Conservation (phyloP, 2,113 vertebrate genomes). For the Microcebus tavaratra region DNA sequence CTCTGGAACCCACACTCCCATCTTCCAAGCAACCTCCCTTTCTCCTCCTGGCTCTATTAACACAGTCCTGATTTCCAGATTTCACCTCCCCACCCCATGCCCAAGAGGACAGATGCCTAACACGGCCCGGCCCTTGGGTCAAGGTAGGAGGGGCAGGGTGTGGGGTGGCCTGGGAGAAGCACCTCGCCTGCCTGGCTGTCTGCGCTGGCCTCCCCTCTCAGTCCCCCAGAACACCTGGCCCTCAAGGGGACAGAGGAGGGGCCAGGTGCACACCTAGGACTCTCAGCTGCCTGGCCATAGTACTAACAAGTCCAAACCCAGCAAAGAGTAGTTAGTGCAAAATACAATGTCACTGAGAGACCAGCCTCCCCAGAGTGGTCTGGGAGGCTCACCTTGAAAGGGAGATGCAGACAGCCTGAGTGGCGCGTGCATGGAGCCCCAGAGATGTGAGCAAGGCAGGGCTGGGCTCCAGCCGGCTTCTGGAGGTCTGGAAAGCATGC, state of each 20-base stretch:
- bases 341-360: neutral
- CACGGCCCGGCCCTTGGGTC: neutral
- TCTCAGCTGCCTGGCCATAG: rapidly evolving
- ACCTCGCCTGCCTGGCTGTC: neutral
- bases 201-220: neutral
- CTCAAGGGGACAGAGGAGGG: neutral
- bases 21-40: neutral
- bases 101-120: neutral
- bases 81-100: neutral
- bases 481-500: too few species aligned
- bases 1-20: neutral
- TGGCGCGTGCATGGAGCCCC: neutral
- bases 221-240: neutral
- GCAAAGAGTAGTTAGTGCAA: neutral
- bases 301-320: neutral
- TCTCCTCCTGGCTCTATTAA: neutral
- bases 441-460: neutral
- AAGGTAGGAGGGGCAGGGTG: rapidly evolving
- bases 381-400: neutral
- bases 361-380: too few species aligned
- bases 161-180: neutral
- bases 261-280: too few species aligned
- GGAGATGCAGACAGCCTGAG: too few species aligned
- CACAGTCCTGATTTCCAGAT: neutral
- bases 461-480: neutral